These are phyloP conservation scores for Drosophila picticornis DNA, from an alignment of 2,888 invertebrate species.

Conservation along the genomic window DNA sequence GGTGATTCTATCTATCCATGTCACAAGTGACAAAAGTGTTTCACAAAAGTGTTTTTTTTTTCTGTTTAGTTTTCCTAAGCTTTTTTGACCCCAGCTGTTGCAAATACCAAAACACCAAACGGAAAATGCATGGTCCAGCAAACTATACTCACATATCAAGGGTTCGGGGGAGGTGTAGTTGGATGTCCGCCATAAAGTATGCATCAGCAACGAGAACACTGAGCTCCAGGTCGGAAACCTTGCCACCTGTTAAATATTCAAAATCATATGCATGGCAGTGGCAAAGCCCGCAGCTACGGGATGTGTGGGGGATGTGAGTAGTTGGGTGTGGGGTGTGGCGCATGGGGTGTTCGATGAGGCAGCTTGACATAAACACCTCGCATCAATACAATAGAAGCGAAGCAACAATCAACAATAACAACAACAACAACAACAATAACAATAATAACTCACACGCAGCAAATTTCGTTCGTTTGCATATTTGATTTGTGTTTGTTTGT, in stretches of 20 bases:
- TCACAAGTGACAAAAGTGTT: slow-evolving; percentile 1
- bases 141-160: slow-evolving; percentile 21
- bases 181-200: slow-evolving; percentile 62
- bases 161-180: not conserved
- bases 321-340: not conserved
- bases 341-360: slow-evolving; percentile 19
- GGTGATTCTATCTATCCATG: not conserved
- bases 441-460: slow-evolving; percentile 20
- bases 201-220: slow-evolving; percentile 62
- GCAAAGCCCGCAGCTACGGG: slow-evolving; percentile 17
- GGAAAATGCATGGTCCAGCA: slow-evolving; percentile 33
- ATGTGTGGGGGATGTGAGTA: not conserved
- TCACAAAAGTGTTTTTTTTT: not conserved
- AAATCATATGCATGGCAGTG: slow-evolving; percentile 71
- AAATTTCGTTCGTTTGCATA: slow-evolving; percentile 75
- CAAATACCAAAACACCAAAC: slow-evolving; percentile 14
- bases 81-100: not conserved
- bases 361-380: slow-evolving; percentile 43
- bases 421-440: not conserved
- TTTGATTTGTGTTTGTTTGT: slow-evolving; percentile 68
- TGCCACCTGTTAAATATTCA: slow-evolving; percentile 77
- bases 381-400: slow-evolving; percentile 11
- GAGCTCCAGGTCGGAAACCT: slow-evolving; percentile 44
- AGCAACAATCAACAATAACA: slow-evolving; percentile 13
- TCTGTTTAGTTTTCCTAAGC: not conserved